Evolutionary conservation across 1,140 invertebrate species (phyloP).

Genomic region (Gonioctena quinquepunctata): DNA sequence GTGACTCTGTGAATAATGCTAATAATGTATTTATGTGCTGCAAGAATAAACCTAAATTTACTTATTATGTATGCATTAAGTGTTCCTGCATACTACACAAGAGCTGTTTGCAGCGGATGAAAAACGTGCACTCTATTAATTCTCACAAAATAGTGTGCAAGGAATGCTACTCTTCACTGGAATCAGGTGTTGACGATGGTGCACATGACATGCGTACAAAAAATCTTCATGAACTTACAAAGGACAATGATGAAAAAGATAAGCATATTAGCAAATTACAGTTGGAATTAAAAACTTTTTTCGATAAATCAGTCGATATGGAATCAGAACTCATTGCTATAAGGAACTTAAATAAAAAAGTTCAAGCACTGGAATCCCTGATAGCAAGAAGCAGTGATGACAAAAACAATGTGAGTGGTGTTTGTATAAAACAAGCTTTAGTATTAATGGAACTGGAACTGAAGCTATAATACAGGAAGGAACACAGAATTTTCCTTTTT

Average conservation of each 20-base stretch:
- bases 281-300: no score
- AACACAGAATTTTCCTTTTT: background rate
- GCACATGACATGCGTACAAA: no score
- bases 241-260: no score
- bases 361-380: no score
- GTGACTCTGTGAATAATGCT: slow-evolving; percentile 5
- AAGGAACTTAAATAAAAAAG: no score
- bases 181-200: background rate
- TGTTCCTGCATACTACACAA: background rate
- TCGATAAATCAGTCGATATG: no score
- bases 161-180: background rate
- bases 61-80: slow-evolving; percentile 1
- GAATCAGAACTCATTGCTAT: slow-evolving; percentile 5
- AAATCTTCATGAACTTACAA: no score
- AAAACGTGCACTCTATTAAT: background rate
- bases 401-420: no score
- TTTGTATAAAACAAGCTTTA: no score
- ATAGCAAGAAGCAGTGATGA: no score
- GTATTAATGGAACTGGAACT: no score
- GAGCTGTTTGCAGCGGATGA: slow-evolving; percentile 3
- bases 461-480: background rate
- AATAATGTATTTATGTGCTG: background rate
- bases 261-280: no score
- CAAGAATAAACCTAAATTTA: slow-evolving; percentile 4
- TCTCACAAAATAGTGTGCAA: background rate